Evolutionary conservation across 2,113 vertebrate genomes (phyloP).

Genomic region (Coreoperca whiteheadi): DNA sequence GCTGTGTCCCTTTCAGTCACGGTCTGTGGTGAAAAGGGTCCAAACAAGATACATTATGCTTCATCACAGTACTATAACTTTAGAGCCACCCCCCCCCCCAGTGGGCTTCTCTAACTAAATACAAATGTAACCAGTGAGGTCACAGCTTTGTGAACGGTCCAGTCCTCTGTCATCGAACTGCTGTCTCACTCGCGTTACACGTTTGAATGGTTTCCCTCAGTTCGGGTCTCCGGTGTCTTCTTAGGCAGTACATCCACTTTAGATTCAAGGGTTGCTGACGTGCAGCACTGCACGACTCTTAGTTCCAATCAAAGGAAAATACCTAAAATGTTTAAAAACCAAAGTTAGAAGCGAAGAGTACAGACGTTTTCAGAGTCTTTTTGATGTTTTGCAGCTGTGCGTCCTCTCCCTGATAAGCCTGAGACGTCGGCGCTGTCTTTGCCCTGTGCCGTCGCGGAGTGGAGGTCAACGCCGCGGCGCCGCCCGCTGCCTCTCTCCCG

Average conservation of each 20-base stretch:
- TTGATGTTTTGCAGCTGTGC: constrained; percentile 58
- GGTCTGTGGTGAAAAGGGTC: no score
- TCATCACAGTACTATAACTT: not conserved
- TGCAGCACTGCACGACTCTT: not conserved
- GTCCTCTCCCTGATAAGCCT: constrained; percentile 19
- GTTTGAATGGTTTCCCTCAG: not conserved
- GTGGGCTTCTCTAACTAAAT: no score
- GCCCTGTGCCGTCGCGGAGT: not conserved
- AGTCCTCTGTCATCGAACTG: not conserved
- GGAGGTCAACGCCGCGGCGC: constrained; percentile 1
- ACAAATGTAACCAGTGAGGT: no score
- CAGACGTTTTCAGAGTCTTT: not conserved
- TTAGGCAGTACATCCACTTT: not conserved
- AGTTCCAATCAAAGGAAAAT: not conserved
- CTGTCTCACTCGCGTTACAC: not conserved
- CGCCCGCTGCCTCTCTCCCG: not conserved
- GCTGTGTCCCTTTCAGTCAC: no score
- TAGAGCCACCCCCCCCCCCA: no score
- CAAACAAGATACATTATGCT: no score
- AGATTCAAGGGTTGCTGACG: not conserved
- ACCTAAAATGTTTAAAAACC: not conserved
- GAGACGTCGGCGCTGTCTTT: not conserved
- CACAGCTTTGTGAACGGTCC: no score
- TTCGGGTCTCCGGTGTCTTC: not conserved
- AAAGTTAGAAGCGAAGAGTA: no score